Percentiles rank a stretch among this genome's conserved stretches.
These are phyloP conservation scores for Plotosus lineatus DNA, from an alignment of 2,113 vertebrate species.

Conservation along the genomic window DNA sequence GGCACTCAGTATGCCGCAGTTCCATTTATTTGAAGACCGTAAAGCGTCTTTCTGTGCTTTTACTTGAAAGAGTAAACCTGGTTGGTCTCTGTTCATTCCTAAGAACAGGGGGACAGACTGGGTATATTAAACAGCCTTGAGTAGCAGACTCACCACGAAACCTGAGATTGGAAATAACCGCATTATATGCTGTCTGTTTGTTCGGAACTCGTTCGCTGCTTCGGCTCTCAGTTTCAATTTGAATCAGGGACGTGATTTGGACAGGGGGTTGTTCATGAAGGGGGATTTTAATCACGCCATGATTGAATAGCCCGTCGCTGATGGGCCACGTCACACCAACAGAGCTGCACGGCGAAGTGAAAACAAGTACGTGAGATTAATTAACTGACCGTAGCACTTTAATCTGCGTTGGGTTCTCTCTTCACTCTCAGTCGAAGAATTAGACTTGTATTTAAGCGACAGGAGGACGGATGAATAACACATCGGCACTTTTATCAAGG, in stretches of 20 bases:
- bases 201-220: too few species aligned
- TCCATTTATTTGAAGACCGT: too few species aligned
- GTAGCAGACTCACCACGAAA: too few species aligned
- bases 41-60: too few species aligned
- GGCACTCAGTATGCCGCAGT: too few species aligned
- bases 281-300: slow-evolving; percentile 26
- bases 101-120: too few species aligned
- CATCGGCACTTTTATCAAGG: neutral
- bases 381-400: neutral
- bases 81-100: too few species aligned
- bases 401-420: neutral
- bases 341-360: neutral
- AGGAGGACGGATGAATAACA: neutral
- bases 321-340: neutral
- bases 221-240: neutral
- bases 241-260: neutral
- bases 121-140: too few species aligned
- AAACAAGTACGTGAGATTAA: neutral
- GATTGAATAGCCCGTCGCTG: slow-evolving; percentile 26
- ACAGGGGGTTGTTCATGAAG: slow-evolving; percentile 38
- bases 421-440: neutral
- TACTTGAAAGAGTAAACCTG: too few species aligned
- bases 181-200: too few species aligned
- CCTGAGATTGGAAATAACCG: too few species aligned
- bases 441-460: neutral